Conservation (phyloP, 2,797 vertebrate species). For the Podarcis siculus region DNA sequence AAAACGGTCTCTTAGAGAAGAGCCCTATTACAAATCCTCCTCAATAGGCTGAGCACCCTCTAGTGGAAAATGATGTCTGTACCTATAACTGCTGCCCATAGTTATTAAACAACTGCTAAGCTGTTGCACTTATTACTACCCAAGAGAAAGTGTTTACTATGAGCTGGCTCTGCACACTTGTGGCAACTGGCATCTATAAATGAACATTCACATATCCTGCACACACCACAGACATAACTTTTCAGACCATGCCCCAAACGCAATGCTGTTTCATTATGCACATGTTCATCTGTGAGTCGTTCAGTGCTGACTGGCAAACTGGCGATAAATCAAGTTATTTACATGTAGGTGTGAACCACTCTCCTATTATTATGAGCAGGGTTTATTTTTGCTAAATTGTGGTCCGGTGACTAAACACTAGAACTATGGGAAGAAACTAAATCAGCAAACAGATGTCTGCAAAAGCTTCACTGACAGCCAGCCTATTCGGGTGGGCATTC, state of each 20-base stretch:
- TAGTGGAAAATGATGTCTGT: slow-evolving; percentile 47
- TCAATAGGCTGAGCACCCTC: slow-evolving; percentile 61
- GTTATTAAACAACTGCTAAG: background rate
- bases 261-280: background rate
- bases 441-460: background rate
- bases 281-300: background rate
- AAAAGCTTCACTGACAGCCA: background rate
- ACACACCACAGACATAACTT: background rate
- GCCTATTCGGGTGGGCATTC: background rate
- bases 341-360: background rate
- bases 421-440: background rate
- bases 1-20: rapidly evolving
- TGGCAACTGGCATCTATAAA: background rate
- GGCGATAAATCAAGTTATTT: background rate
- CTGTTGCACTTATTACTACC: background rate
- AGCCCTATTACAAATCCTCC: background rate
- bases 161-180: background rate
- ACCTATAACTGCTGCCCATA: background rate
- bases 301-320: background rate
- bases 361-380: background rate
- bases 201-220: background rate
- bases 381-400: background rate
- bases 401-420: background rate
- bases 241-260: background rate
- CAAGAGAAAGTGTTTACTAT: background rate